Base-by-base conservation (phyloP, 2,888 invertebrate genomes). In the Erynnis tages region DNA sequence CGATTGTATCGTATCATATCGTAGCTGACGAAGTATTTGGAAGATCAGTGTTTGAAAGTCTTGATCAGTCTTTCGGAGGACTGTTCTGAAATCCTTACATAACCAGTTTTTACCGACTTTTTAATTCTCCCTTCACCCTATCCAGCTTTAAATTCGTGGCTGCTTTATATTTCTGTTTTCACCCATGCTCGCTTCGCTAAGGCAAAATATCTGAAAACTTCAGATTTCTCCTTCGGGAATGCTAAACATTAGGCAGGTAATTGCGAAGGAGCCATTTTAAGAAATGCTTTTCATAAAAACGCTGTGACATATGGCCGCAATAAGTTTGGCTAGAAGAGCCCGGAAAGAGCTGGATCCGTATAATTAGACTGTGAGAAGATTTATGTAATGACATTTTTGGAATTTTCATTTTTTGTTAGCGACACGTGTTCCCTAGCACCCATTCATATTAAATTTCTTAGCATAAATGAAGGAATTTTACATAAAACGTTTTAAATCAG, bases 281-380 rank as follows among this genome's bases (percentile, higher is more conserved):
- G 67, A 64, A 70, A 67, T 71, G 73, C 78, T 81, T 79, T 81
- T 79, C 75, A 79, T 80, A 82, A 83, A 77, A 84, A 81, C 77
- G 71, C 76, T 68, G 79, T 86, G 85, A 87, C 76, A 74, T 77
- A 87, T 82, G 78, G 73, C 82, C 70, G 79, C 79, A 78, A 82
- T 84, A 84, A 85, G 82, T 83, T 78, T 80, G 63, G 73, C 61
- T 71, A 78, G 53, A 53, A 55, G 78, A 75, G 73, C 76, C 73
- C 74, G 73, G 70, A 76, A 72, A 73, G 73, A 70, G 73, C 76
- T 74, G 80, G 76, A 79, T 81, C 77, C 73, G 66, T 76, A 81
- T 87, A 87, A 87, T 88, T 88, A 87, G 86, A 87, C 80, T 77
- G 70, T 56, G 70, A 59, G 67, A 77, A 82, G 86, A 87, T 87